Base-by-base conservation (phyloP, 2,888 invertebrate species). In the Rhingia rostrata region DNA sequence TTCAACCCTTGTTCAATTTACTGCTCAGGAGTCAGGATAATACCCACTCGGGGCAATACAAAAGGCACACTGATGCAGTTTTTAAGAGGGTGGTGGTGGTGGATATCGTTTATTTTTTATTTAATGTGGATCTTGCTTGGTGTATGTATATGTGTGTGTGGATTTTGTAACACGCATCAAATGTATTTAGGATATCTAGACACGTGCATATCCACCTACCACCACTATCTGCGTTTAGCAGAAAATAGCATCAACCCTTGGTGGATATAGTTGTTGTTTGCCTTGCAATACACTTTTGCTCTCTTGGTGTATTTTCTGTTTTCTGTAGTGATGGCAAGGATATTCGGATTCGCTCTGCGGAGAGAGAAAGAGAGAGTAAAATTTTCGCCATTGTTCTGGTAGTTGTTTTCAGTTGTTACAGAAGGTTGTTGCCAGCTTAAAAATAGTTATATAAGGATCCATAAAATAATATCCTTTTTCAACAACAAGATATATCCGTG, bases 111-210 rank as follows among this genome's bases (percentile, higher is more conserved):
- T 33, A 51, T 39, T 12, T 12, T 61, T 22, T n/a, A 56, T 39
- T 49, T n/a, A n/a, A 22, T 51, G 30, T 45, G 7, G 45, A 10
- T 37, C 32, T 7, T 9, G 6, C n/a, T 32, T 58, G 32, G 45
- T 43, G 22, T 22, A 22, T 22, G 12, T 63, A 56, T 39, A 6
- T 4, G 43, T 22, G 53, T 6, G 39, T 58, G 56, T 60, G 45
- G 45, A 14, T 39, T 4, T 35, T 32, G 35, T 41, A 32, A 37
- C 30, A 64, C 77, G 67, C 61, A 70, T 77, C 12, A 70, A 77
- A 61, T 82, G 61, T 82, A 72, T 82, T 77, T 83, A 43, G 51
- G 56, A 69, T 54, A 54, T 63, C 60, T 53, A 41, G 67, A 39
- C 78, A 67, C 75, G 75, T 81, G 69, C 67, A 74, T 63, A 80